Conservation (phyloP, 1,140 invertebrate species). For the Eueides isabella region DNA sequence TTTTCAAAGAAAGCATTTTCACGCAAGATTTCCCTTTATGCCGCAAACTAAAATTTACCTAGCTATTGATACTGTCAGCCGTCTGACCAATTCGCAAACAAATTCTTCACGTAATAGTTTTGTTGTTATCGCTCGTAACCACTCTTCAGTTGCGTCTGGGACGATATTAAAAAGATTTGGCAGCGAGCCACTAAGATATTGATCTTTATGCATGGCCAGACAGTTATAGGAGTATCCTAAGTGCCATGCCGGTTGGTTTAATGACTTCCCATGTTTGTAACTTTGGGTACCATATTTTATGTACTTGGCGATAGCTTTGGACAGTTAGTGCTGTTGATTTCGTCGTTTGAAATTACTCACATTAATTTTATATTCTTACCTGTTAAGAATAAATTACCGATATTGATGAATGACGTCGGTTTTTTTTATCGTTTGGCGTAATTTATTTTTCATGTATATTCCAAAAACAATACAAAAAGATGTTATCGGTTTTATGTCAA, state of each 20-base stretch:
- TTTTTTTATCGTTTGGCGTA: slow-evolving; percentile 53
- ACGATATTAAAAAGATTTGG: slow-evolving; percentile 82
- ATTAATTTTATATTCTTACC: slow-evolving; percentile 54
- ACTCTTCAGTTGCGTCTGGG: slow-evolving; percentile 73
- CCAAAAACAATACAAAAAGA: slow-evolving; percentile 43
- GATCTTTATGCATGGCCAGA: slow-evolving; percentile 80
- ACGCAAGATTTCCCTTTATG: slow-evolving; percentile 69
- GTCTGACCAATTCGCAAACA: slow-evolving; percentile 65
- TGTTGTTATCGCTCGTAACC: slow-evolving; percentile 77
- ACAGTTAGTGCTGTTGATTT: slow-evolving; percentile 63
- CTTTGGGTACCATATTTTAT: slow-evolving; percentile 71
- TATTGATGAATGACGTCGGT: slow-evolving; percentile 57
- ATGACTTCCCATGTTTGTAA: slow-evolving; percentile 79
- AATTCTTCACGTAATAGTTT: slow-evolving; percentile 74
- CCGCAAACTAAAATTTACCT: slow-evolving; percentile 74
- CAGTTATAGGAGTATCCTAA: slow-evolving; percentile 73
- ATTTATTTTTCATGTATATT: slow-evolving; percentile 53
- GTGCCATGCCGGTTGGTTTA: slow-evolving; percentile 75
- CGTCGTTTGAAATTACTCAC: slow-evolving; percentile 49
- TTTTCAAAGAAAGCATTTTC: slow-evolving; percentile 57
- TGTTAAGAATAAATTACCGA: slow-evolving; percentile 47
- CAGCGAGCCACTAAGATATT: slow-evolving; percentile 77
- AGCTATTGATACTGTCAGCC: slow-evolving; percentile 57
- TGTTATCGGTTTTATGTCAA: slow-evolving; percentile 57
- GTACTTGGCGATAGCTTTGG: slow-evolving; percentile 57